These are phyloP conservation scores for Suricata suricatta DNA, from an alignment of 2,113 vertebrate genomes.

Conservation along the genomic window DNA sequence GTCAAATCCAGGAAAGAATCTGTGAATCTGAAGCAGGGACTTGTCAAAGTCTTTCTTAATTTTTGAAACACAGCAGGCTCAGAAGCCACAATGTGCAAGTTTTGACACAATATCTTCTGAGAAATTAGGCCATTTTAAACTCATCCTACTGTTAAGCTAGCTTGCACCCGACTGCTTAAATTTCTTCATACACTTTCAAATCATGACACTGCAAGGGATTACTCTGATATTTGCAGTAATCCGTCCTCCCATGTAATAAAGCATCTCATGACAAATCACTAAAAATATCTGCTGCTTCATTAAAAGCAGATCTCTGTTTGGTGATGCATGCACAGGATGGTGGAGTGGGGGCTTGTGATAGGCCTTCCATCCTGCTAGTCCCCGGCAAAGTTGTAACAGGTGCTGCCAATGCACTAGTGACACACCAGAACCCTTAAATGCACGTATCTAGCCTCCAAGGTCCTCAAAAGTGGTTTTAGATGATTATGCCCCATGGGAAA, in stretches of 20 bases:
- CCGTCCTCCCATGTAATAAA: background rate
- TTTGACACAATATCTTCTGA: background rate
- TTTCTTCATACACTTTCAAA: conserved; percentile 44
- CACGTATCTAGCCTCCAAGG: background rate
- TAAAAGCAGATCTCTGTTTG: background rate
- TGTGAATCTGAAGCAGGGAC: background rate
- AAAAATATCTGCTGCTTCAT: background rate
- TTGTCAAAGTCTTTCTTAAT: background rate
- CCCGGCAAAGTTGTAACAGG: background rate
- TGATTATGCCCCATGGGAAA: background rate
- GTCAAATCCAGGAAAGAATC: background rate
- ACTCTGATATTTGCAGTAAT: background rate
- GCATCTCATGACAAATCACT: conserved; percentile 19
- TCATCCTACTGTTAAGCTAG: conserved; percentile 12
- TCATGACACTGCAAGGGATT: conserved; percentile 4
- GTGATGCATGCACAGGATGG: background rate
- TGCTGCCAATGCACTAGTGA: background rate
- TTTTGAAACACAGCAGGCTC: background rate
- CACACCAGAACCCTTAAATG: background rate
- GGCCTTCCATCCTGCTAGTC: background rate
- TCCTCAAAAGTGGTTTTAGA: background rate
- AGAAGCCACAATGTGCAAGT: background rate
- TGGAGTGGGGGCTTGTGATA: background rate
- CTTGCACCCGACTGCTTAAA: conserved; percentile 11
- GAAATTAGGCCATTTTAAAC: background rate